Evolutionary conservation across 2,113 vertebrate species (phyloP), one percentile per base, ranked within the genome.

Genomic region (Okapia johnstoni): DNA sequence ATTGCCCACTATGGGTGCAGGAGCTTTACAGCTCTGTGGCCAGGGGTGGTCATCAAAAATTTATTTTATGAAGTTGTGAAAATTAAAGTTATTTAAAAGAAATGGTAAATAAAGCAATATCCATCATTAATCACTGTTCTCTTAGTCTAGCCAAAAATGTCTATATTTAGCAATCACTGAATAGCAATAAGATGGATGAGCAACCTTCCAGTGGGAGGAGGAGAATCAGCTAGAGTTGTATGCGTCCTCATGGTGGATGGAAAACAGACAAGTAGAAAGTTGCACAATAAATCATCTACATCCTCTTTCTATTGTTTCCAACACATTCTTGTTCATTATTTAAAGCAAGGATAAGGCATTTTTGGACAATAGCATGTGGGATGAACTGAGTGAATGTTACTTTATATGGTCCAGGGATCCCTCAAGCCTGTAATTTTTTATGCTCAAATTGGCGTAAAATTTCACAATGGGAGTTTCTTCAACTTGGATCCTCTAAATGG

Each of bases 1-100:
- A 40, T 28, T 12, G 0, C 21, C 36, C 11, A 14, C 10, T 6
- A 16, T 0, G 5, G 48, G 15, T 2, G 0, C 12, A 17, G 30
- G 16, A 48, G 23, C 1, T 8, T 30, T 2, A n/a, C 17, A 52
- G 17, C 5, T 23, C 33, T 30, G 43, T 50, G 83, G 12, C 54
- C 12, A 1, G n/a, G 46, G 19, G 54, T 5, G 15, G 43, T 2
- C 2, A 8, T 30, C 23, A 28, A 58, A 36, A 40, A 7, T 25
- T 25, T 58, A 76, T 30, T 73, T 86, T 61, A 43, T 43, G 14
- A 55, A 52, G 33, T 8, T 40, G 14, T 33, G 26, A 36, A 88
- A 55, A 21, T 25, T 40, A 4, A 36, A 54, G 21, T 36, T 23
- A 46, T 48, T 43, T 52, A 21, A 48, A 88, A 76, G 26, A 48